Evolutionary conservation across 2,888 invertebrate genomes (phyloP), one percentile per base, ranked within the genome.

Genomic region (Leucophenga montana): DNA sequence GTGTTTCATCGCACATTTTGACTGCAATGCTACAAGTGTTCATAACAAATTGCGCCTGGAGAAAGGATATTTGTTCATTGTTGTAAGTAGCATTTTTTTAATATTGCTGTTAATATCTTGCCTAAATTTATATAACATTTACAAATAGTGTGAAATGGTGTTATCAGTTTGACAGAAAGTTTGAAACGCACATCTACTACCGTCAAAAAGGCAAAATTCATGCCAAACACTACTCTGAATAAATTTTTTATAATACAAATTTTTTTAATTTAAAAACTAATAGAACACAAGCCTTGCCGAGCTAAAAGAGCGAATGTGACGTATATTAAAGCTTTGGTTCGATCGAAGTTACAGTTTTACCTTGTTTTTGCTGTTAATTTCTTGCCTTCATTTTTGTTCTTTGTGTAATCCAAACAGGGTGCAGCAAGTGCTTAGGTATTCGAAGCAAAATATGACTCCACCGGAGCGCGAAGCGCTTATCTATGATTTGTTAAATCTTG

Each of bases 1-100:
- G 27, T n/a, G 11, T 14, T 31, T 20, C 67, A 4, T 16, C n/a
- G 20, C 3, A n/a, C 20, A 56, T 66, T 22, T 46, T 72, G 13
- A 39, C 71, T 4, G 18, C 44, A n/a, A 57, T 75, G 66, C 1
- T 67, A 9, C 27, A 57, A 75, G 72, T 4, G 44, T 54, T 22
- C 54, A 14, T 0, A 62, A 70, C 33, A 48, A 73, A 56, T 33
- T 74, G 22, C n/a, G 31, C 11, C 18, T 61, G 5, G 31, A 61
- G 61, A 11, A 44, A 31, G 13, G 33, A 33, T 18, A 61, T 61
- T 39, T 61, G 44, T 61, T n/a, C 3, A 61, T 18, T 44, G 14
- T 39, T 18, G 61, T 61, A 61, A 61, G 61, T 61, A 0, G 1
- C 1, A 8, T 56, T 56, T 18, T 8, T 39, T 13, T 39, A 16